Evolutionary conservation across 1,140 invertebrate genomes (phyloP).

Genomic region (Eueides isabella): DNA sequence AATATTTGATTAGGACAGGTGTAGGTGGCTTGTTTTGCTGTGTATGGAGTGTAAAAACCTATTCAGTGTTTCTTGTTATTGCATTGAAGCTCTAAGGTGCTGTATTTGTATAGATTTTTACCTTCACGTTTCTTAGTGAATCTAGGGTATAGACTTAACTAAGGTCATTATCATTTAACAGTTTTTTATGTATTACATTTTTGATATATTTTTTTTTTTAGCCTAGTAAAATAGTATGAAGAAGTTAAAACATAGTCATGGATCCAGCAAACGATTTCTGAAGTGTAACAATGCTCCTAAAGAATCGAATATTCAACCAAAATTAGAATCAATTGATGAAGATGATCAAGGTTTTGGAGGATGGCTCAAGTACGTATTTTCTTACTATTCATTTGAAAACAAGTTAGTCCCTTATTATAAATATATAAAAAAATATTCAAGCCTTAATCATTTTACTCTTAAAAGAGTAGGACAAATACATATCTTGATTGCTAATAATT

Average conservation of each 20-base stretch:
- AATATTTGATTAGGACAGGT: slow-evolving; percentile 66
- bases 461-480: not conserved
- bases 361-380: slow-evolving; percentile 59
- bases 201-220: not conserved
- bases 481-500: not conserved
- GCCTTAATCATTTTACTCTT: not conserved
- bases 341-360: slow-evolving; percentile 71
- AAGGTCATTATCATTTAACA: not conserved
- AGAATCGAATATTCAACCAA: slow-evolving; percentile 40
- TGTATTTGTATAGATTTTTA: not conserved
- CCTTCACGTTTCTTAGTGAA: not conserved
- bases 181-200: not conserved
- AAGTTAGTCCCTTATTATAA: not conserved
- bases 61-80: slow-evolving; percentile 8
- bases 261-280: slow-evolving; percentile 20
- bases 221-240: slow-evolving; percentile 48
- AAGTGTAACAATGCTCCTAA: slow-evolving; percentile 32
- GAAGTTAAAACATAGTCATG: slow-evolving; percentile 54
- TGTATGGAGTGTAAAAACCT: slow-evolving; percentile 15
- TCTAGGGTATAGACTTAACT: not conserved
- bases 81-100: not conserved
- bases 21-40: slow-evolving; percentile 34
- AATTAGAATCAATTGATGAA: slow-evolving; percentile 62
- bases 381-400: not conserved
- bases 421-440: no score